These are phyloP conservation scores for Sebastes vulpes DNA, from an alignment of 2,797 vertebrate species.

Conservation along the genomic window DNA sequence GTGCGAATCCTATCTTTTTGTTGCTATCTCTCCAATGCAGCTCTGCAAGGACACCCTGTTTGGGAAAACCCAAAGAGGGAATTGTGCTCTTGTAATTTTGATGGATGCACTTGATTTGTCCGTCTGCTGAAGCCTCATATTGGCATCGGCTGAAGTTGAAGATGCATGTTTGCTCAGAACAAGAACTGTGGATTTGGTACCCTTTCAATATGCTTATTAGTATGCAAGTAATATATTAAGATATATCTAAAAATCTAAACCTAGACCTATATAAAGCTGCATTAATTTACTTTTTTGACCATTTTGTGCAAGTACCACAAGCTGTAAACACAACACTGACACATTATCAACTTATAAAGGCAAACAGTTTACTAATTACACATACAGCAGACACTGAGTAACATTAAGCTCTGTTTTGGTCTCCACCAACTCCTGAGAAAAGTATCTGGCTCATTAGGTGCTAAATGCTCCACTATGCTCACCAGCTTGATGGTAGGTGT, in stretches of 20 bases:
- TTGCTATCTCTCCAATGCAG: background rate
- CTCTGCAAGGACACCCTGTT: background rate
- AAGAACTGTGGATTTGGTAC: background rate
- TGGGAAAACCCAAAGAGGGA: background rate
- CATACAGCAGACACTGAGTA: background rate
- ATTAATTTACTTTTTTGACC: too few relatives aligned
- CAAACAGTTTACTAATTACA: too few relatives aligned
- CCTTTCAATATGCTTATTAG: background rate
- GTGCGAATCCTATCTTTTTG: background rate
- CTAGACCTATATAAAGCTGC: too few relatives aligned
- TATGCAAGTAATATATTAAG: background rate
- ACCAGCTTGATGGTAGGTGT: background rate
- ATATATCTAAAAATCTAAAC: background rate
- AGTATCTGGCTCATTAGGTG: background rate
- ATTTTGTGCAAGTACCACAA: too few relatives aligned
- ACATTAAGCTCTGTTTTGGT: background rate
- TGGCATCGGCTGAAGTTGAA: background rate
- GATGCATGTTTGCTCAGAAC: too few relatives aligned
- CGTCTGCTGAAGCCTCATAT: background rate
- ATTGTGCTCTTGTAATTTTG: background rate
- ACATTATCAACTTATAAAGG: background rate
- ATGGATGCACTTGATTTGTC: background rate
- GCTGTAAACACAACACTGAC: background rate
- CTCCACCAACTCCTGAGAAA: background rate
- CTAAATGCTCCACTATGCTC: background rate